Evolutionary conservation across 1,140 invertebrate genomes (phyloP), one percentile per base, ranked within the genome.

Genomic region (Zaprionus lachaisei): DNA sequence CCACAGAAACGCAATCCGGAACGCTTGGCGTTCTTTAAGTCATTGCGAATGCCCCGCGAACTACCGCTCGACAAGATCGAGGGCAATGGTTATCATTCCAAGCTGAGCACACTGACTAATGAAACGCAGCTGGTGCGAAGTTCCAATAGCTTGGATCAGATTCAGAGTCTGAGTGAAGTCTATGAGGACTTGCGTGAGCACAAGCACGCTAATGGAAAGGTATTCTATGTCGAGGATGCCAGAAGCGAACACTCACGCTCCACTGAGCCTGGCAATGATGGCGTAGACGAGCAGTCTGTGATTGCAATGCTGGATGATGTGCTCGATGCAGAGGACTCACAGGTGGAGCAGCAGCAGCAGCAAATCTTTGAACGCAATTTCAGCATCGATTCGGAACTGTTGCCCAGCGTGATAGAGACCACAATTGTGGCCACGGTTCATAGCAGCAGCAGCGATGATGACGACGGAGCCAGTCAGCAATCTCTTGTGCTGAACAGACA

Each of bases 301-400:
- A 80, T 92, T 34, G 92, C 86, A 24, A 86, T 92, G 81, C 22
- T 92, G 47, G 92, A 92, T 31, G 80, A 92, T 78, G 86, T 92
- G 7, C 78, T 92, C 4, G 76, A 92, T n/a, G 87, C 78, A 0
- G 90, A 89, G 54, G 92, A 92, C 14, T 60, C 49, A 1, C 72
- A 77, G 20, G 79, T 77, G n/a, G 60, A 51, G 4, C 75, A 72
- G 17, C 70, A 77, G 14, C 75, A 82, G 11, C 75, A 74, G 15
- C 74, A 89, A 1, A 81, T 85, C n/a, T 91, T 80, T 28, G 78
- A 66, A 55, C 77, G 91, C 0, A 84, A 92, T 56, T 91, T 80
- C 20, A 92, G 89, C 38, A 65, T 91, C 20, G 91, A 91, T 38
- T 92, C 91, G 0, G 91, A 92, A 54, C 72, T 91, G 83, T 60